Evolutionary conservation across 2,797 vertebrate genomes (phyloP).

Genomic region (Monodelphis domestica): DNA sequence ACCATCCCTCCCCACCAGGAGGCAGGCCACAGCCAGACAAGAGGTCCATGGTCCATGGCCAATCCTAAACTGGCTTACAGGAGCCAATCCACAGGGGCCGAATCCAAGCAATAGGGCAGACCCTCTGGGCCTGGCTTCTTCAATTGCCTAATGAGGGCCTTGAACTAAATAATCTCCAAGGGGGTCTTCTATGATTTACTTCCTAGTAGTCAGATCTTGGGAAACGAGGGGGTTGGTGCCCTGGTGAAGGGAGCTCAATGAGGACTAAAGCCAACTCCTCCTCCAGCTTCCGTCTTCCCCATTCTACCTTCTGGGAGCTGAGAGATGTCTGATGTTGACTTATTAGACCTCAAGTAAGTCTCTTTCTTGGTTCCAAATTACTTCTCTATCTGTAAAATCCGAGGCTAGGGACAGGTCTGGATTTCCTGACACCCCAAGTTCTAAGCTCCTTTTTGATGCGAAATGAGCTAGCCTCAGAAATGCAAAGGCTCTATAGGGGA

Average conservation of each 20-base stretch:
- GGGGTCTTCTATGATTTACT: not conserved
- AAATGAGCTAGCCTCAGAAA: too few relatives aligned
- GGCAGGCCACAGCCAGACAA: not conserved
- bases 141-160: too few relatives aligned
- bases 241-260: not conserved
- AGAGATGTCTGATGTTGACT: not conserved
- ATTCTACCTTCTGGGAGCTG: not conserved
- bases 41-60: not conserved
- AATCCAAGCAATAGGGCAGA: too few relatives aligned
- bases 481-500: too few relatives aligned
- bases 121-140: not conserved
- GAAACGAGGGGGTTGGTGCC: not conserved
- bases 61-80: not conserved
- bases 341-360: too few relatives aligned
- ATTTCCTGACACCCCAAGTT: too few relatives aligned
- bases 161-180: not conserved
- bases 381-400: not conserved
- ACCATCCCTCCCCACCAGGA: not conserved
- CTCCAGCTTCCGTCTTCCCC: too few relatives aligned
- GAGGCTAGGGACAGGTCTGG: too few relatives aligned
- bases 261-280: not conserved
- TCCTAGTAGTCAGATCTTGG: not conserved
- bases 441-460: not conserved
- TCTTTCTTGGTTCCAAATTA: not conserved
- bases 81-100: not conserved